These are phyloP conservation scores for Arctopsyche grandis DNA, from an alignment of 1,140 invertebrate species.

Conservation along the genomic window DNA sequence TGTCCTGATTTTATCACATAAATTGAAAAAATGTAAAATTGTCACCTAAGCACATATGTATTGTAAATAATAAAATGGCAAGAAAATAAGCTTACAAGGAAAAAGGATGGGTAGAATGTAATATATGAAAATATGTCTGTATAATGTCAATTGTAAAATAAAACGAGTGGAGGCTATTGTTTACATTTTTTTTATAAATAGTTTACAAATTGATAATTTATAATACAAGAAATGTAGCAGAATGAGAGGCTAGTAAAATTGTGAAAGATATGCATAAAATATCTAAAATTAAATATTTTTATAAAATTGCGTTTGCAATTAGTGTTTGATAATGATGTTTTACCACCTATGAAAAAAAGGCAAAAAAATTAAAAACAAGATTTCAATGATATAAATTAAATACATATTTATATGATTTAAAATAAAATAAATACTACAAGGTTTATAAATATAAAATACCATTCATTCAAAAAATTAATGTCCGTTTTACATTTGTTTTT, in stretches of 20 bases:
- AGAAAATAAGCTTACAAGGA: conserved; percentile 10
- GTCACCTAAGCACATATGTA: too few relatives aligned
- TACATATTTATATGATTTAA: background rate
- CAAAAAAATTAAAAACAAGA: background rate
- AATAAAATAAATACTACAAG: background rate
- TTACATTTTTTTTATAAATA: conserved; percentile 52
- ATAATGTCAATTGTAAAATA: conserved; percentile 4
- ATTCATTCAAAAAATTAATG: background rate
- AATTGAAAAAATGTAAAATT: too few relatives aligned
- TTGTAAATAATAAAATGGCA: too few relatives aligned
- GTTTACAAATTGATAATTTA: conserved; percentile 54
- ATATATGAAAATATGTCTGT: too few relatives aligned
- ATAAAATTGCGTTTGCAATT: conserved; percentile 12
- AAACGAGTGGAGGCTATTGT: conserved; percentile 17
- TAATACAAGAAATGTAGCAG: conserved; percentile 52
- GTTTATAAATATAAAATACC: background rate
- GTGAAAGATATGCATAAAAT: conserved; percentile 25
- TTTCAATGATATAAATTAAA: background rate
- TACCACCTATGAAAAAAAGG: background rate
- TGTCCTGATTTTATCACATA: too few relatives aligned
- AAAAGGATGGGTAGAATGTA: background rate
- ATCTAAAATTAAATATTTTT: conserved; percentile 16
- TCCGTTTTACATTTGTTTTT: background rate
- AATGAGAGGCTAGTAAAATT: conserved; percentile 42
- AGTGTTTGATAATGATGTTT: background rate